phyloP scores from a whole-genome alignment of 2,797 vertebrate species.

The Staurois parvus region DNA sequence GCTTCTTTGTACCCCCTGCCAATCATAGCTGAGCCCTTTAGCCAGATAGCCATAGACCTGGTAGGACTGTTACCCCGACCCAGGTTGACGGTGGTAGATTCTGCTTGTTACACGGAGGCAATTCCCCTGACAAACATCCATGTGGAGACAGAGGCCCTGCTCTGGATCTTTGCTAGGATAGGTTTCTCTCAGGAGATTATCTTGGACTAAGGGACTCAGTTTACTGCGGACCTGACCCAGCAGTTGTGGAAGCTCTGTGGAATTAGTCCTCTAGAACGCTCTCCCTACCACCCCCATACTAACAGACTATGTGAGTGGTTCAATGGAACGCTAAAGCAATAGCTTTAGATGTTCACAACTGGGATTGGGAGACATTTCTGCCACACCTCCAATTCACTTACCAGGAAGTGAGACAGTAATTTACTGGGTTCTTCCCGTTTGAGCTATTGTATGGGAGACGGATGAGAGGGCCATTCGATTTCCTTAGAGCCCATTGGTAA shows the following conservation, averaged over 20 bases:
- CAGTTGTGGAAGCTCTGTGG: not conserved
- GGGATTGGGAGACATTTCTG: no score
- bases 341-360: not conserved
- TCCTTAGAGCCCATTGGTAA: not conserved
- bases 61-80: not conserved
- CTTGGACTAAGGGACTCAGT: not conserved
- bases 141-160: no score
- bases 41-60: not conserved
- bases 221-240: not conserved
- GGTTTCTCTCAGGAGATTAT: not conserved
- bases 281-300: no score
- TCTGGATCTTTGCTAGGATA: no score
- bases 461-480: not conserved
- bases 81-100: no score
- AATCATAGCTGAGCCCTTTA: not conserved
- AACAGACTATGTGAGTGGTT: no score
- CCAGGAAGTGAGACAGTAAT: not conserved
- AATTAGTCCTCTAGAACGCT: not conserved
- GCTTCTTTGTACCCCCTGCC: no score
- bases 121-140: no score
- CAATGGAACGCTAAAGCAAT: no score
- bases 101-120: no score
- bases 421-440: not conserved
- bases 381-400: not conserved
- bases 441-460: conserved; percentile 4